Evolutionary conservation across 1,140 invertebrate genomes (phyloP).

Genomic region (Pogonomyrmex californicus): DNA sequence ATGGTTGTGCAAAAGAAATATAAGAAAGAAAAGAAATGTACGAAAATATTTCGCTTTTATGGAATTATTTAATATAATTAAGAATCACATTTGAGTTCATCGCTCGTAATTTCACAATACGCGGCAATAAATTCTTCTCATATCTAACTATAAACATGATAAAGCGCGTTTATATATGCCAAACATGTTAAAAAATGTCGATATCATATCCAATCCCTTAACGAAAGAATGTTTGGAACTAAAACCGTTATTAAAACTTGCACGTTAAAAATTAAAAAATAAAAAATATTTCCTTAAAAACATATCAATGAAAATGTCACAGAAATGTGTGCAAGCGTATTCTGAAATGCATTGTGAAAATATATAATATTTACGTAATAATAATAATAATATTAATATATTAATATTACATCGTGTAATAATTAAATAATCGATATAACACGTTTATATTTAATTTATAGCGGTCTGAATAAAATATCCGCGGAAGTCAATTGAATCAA

Average conservation of each 20-base stretch:
- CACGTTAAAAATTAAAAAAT: not conserved
- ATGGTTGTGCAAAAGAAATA: not conserved
- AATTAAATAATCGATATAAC: not conserved
- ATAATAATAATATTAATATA: no score
- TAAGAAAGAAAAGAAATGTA: not conserved
- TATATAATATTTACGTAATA: not conserved
- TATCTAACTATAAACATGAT: conserved; percentile 51
- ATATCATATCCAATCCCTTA: not conserved
- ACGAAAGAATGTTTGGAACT: not conserved
- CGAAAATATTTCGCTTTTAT: not conserved
- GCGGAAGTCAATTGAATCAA: not conserved
- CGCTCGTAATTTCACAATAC: conserved; percentile 22
- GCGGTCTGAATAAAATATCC: not conserved
- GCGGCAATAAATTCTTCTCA: conserved; percentile 38
- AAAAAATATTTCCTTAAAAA: not conserved
- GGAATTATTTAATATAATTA: not conserved
- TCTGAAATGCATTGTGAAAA: not conserved
- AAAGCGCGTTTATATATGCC: conserved; percentile 21
- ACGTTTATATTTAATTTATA: not conserved
- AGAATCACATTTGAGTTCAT: conserved; percentile 15
- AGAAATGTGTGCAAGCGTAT: conserved; percentile 3
- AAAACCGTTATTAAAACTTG: not conserved
- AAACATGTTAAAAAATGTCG: not conserved
- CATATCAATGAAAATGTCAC: no score
- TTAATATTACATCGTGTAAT: no score